Percentiles rank a stretch among this genome's conserved stretches.
These are phyloP conservation scores for Cyclargus thomasi DNA, from an alignment of 1,140 invertebrate genomes.

Conservation along the genomic window DNA sequence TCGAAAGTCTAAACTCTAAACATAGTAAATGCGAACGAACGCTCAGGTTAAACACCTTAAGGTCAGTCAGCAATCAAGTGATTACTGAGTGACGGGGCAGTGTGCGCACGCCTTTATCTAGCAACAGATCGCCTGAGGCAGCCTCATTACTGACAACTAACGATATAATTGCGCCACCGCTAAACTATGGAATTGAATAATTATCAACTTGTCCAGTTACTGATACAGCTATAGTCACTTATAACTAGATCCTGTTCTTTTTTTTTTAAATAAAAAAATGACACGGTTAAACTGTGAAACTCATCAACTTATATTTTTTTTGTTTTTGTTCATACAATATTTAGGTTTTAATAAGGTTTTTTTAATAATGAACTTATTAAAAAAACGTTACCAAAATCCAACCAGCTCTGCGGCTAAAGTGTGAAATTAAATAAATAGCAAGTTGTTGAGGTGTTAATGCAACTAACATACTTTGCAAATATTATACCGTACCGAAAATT, in stretches of 20 bases:
- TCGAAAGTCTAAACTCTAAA: no score
- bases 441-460: background rate
- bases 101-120: slow-evolving; percentile 18
- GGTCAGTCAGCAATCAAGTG: background rate
- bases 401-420: background rate
- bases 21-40: no score
- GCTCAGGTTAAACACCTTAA: no score
- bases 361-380: no score
- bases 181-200: slow-evolving; percentile 26
- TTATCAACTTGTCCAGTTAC: slow-evolving; percentile 22
- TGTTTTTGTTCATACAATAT: no score
- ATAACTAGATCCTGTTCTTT: background rate
- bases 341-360: no score
- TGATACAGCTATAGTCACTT: background rate
- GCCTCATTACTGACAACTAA: slow-evolving; percentile 30
- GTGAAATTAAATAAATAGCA: background rate
- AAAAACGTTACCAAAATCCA: no score
- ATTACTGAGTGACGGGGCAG: slow-evolving; percentile 2
- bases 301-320: no score
- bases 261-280: background rate
- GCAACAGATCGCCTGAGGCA: slow-evolving; percentile 26
- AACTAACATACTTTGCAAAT: background rate
- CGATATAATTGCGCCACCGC: slow-evolving; percentile 25
- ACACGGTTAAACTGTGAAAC: background rate
- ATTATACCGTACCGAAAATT: no score